Conservation (phyloP, 2,797 vertebrate genomes). For the Synanceia verrucosa region DNA sequence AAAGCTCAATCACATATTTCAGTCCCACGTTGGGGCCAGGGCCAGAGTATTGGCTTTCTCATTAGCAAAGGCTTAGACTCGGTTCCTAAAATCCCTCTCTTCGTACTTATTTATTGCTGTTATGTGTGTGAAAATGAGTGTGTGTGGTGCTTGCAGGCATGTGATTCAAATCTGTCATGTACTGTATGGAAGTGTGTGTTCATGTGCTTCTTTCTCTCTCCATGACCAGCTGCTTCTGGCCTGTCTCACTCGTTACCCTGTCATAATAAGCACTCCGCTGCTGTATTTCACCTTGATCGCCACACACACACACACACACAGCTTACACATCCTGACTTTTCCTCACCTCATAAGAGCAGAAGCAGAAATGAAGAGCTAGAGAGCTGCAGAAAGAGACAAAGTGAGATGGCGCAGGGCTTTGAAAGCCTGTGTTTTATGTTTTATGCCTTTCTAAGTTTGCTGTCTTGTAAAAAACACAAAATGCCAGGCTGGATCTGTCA, state of each 20-base stretch:
- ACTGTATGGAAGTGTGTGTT: slow-evolving; percentile 20
- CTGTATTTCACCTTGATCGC: slow-evolving; percentile 64
- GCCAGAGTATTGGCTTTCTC: slow-evolving; percentile 65
- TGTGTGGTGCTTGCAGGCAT: slow-evolving; percentile 19
- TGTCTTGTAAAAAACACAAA: slow-evolving; percentile 47
- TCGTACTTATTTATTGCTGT: slow-evolving; percentile 48
- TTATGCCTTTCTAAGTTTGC: slow-evolving; percentile 44
- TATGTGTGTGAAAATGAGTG: slow-evolving; percentile 35
- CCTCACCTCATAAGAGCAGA: slow-evolving; percentile 65
- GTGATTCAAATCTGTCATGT: slow-evolving; percentile 47
- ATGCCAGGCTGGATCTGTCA: slow-evolving; percentile 48
- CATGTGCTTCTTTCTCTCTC: slow-evolving; percentile 44
- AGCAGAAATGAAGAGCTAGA: slow-evolving; percentile 18
- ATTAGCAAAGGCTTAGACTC: slow-evolving; percentile 46
- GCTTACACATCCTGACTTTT: slow-evolving; percentile 57
- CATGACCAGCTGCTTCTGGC: slow-evolving; percentile 70
- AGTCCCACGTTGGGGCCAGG: slow-evolving; percentile 19
- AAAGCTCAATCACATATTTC: slow-evolving; percentile 58
- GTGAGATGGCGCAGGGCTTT: slow-evolving; percentile 10
- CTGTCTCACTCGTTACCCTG: slow-evolving; percentile 77
- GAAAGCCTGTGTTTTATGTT: slow-evolving; percentile 35
- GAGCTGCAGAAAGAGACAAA: slow-evolving; percentile 23
- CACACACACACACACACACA: slow-evolving; percentile 1
- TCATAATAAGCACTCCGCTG: slow-evolving; percentile 75
- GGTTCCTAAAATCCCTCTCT: slow-evolving; percentile 36